phyloP scores from a whole-genome alignment of 37 sponge, comb jelly and placozoan species.

The Eunapius fragilis region DNA sequence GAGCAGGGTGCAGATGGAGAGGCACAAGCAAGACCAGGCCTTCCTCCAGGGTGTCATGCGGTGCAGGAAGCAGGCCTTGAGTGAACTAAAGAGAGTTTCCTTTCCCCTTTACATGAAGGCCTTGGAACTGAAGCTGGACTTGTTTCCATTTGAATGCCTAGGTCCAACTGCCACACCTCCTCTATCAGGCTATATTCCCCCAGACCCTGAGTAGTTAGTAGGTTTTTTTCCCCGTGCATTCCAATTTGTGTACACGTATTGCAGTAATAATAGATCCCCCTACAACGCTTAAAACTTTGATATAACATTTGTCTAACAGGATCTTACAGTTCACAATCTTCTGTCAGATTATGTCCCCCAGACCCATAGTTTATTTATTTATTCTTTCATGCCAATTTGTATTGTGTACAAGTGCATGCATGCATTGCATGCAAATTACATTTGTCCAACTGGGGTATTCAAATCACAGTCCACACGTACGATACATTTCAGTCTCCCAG shows the following conservation, averaged over 20 bases:
- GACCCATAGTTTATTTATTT: constrained; percentile 47
- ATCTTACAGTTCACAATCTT: constrained; percentile 67
- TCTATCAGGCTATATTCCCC: constrained; percentile 62
- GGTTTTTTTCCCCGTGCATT: no score
- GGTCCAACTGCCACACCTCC: constrained; percentile 79
- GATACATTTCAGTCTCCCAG: no score
- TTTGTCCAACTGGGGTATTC: no score
- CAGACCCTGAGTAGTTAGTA: constrained; percentile 51
- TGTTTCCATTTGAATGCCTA: constrained; percentile 59
- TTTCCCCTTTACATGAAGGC: constrained; percentile 62
- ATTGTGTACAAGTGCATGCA: not conserved
- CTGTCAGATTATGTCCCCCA: constrained; percentile 67
- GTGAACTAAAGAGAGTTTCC: constrained; percentile 80
- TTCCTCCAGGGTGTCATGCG: constrained; percentile 43
- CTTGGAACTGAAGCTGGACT: constrained; percentile 39
- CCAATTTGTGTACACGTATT: no score
- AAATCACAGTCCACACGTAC: no score
- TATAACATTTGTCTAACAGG: no score
- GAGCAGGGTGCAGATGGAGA: constrained; percentile 59
- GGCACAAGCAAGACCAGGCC: constrained; percentile 48
- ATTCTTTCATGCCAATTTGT: not conserved
- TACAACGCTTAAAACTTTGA: no score
- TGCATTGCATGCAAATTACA: no score
- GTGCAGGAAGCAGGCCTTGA: constrained; percentile 73
- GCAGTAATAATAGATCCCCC: no score